Evolutionary conservation across 2,797 vertebrate species (phyloP).

Genomic region (Melanotaenia boesemani): DNA sequence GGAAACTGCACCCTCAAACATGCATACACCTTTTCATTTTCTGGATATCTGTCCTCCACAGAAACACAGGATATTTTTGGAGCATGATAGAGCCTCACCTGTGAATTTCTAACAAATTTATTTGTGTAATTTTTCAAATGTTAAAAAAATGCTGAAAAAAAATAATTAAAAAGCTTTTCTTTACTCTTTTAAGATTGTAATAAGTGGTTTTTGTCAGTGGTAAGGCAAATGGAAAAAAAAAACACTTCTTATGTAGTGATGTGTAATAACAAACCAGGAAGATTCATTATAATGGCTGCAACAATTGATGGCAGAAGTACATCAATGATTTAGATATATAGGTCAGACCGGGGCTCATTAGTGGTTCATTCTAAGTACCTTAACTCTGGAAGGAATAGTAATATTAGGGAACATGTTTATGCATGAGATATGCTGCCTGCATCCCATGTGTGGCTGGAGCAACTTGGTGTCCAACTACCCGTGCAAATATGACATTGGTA

Average conservation of each 20-base stretch:
- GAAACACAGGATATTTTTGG: constrained; percentile 29
- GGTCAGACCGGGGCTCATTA: constrained; percentile 76
- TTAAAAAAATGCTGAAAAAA: not conserved
- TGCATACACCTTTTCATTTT: constrained; percentile 8
- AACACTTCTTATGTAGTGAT: constrained; percentile 10
- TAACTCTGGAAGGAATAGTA: constrained; percentile 60
- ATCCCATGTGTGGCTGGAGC: constrained; percentile 27
- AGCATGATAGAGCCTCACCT: constrained; percentile 7
- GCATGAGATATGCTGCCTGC: constrained; percentile 56
- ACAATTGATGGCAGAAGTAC: constrained; percentile 39
- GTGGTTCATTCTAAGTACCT: constrained; percentile 57
- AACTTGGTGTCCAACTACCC: constrained; percentile 56
- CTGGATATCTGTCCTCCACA: constrained; percentile 19
- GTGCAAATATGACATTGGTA: constrained; percentile 63
- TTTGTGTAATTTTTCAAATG: constrained; percentile 25
- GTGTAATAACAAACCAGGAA: constrained; percentile 42
- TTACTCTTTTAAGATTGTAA: constrained; percentile 6
- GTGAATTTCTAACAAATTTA: constrained; percentile 5
- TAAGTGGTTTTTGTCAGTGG: constrained; percentile 36
- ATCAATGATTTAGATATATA: constrained; percentile 68
- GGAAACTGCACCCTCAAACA: constrained; percentile 16
- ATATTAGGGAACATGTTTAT: constrained; percentile 70
- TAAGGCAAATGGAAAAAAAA: constrained; percentile 35
- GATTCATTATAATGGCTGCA: constrained; percentile 50
- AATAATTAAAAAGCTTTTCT: not conserved